Evolutionary conservation across 2,888 invertebrate genomes (phyloP).

Genomic region (Crioceris asparagi): DNA sequence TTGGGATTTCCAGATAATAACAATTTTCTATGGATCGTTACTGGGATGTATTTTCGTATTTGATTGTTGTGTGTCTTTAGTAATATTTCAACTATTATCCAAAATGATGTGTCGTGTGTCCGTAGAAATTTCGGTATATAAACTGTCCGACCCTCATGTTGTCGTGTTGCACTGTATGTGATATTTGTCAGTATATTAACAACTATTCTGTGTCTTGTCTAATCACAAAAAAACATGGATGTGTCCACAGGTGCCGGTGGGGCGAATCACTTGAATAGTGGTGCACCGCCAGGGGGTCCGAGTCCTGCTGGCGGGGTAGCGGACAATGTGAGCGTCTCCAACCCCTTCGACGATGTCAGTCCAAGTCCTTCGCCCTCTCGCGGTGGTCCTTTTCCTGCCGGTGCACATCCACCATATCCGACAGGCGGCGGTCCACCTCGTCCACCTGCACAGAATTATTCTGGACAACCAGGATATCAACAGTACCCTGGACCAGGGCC

Average conservation of each 20-base stretch:
- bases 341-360: conserved; percentile 74
- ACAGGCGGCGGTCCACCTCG: conserved; percentile 36
- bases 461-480: conserved; percentile 48
- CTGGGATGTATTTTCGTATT: too few species aligned
- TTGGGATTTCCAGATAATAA: too few species aligned
- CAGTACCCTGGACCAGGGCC: conserved; percentile 43
- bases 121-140: too few species aligned
- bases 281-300: conserved; percentile 35
- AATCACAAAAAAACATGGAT: too few species aligned
- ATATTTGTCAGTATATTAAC: too few species aligned
- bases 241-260: conserved; percentile 35
- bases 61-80: too few species aligned
- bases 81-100: too few species aligned
- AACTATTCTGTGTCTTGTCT: too few species aligned
- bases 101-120: too few species aligned
- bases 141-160: too few species aligned
- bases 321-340: conserved; percentile 77
- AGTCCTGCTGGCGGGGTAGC: conserved; percentile 40
- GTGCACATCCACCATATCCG: conserved; percentile 39
- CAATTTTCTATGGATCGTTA: too few species aligned
- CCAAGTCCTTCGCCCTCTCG: conserved; percentile 34
- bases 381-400: conserved; percentile 35
- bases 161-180: too few species aligned
- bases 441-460: conserved; percentile 38
- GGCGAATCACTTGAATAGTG: conserved; percentile 38